Conservation (phyloP, 2,113 vertebrate species). For the Sula dactylatra region DNA sequence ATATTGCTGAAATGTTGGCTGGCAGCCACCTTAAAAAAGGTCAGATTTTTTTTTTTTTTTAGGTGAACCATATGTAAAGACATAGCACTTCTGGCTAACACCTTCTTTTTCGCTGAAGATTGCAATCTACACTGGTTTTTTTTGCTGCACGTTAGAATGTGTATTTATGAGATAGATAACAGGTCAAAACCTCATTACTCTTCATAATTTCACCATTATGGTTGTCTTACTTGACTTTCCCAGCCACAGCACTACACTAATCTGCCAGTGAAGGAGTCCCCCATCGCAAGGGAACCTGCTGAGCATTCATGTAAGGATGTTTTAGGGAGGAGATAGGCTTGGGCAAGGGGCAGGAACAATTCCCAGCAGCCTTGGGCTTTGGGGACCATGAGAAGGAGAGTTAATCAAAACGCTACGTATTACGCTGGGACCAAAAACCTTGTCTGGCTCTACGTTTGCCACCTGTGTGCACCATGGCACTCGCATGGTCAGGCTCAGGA, state of each 20-base stretch:
- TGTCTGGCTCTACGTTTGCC: not conserved
- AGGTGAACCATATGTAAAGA: not conserved
- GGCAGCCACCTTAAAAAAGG: constrained; percentile 3
- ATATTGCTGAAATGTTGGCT: constrained; percentile 41
- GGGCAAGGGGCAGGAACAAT: not conserved
- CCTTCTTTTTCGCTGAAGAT: not conserved
- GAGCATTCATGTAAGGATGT: not conserved
- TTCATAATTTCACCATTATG: constrained; percentile 14
- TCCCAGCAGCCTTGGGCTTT: not conserved
- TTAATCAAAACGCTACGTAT: not conserved
- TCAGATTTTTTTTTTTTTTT: not conserved
- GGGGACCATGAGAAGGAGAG: not conserved
- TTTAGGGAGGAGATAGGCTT: not conserved
- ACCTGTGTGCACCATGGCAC: no score
- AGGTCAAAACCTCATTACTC: constrained; percentile 5
- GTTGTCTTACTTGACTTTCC: not conserved
- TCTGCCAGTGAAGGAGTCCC: not conserved
- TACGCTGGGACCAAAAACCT: not conserved
- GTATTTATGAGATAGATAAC: constrained; percentile 1
- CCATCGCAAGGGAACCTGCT: rapidly evolving
- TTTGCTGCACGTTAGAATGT: not conserved
- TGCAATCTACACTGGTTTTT: not conserved
- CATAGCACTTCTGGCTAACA: not conserved
- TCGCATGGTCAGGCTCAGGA: not conserved
- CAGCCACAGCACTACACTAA: not conserved